Conservation (phyloP, 1,140 invertebrate genomes). For the Fopius arisanus region DNA sequence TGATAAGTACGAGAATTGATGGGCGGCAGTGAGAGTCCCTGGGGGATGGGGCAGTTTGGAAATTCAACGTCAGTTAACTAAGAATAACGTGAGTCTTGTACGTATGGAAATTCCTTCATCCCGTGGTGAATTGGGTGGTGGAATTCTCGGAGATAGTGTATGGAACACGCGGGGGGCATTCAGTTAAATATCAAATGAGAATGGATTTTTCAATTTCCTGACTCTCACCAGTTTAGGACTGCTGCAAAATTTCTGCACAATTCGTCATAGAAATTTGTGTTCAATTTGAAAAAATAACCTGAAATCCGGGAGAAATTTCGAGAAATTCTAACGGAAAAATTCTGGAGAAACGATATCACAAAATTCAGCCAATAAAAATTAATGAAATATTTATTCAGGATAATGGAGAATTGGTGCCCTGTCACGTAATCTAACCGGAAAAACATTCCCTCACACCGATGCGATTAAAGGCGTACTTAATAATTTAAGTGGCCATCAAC, state of each 20-base stretch:
- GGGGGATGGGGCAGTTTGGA: slow-evolving; percentile 15
- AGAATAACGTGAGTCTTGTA: slow-evolving; percentile 23
- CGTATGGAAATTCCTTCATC: slow-evolving; percentile 33
- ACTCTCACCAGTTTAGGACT: too few species aligned
- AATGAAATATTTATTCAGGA: neutral
- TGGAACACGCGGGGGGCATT: too few species aligned
- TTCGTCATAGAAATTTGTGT: too few species aligned
- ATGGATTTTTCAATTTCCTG: too few species aligned
- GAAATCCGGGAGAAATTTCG: too few species aligned
- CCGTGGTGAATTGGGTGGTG: neutral
- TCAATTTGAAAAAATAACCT: too few species aligned
- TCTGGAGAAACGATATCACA: neutral
- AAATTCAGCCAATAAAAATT: neutral
- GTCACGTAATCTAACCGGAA: slow-evolving; percentile 21
- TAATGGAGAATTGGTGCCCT: neutral
- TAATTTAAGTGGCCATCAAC: slow-evolving; percentile 31
- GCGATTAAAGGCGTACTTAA: slow-evolving; percentile 31
- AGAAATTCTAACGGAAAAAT: too few species aligned
- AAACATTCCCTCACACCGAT: slow-evolving; percentile 23
- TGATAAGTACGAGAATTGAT: neutral
- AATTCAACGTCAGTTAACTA: slow-evolving; percentile 31
- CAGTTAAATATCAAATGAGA: too few species aligned
- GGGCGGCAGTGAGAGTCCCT: neutral
- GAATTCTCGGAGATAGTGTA: too few species aligned
- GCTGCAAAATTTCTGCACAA: too few species aligned